phyloP scores from a whole-genome alignment of 2,113 vertebrate genomes.

The Morone saxatilis region DNA sequence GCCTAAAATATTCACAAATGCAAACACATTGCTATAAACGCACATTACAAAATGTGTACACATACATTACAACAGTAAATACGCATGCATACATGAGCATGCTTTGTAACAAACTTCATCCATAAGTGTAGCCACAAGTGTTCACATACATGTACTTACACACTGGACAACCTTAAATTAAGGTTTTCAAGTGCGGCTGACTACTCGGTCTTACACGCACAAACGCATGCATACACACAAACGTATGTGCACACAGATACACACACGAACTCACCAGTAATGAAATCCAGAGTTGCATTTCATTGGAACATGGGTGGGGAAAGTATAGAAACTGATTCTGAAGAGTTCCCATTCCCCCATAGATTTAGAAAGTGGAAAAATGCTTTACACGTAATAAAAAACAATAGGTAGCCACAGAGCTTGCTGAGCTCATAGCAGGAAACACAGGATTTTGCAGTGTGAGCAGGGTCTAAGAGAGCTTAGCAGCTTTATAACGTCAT shows the following conservation, averaged over 20 bases:
- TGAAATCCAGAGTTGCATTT: constrained; percentile 63
- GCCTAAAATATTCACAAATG: constrained; percentile 29
- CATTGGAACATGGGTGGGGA: constrained; percentile 31
- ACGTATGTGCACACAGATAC: constrained; percentile 13
- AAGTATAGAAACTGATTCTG: constrained; percentile 37
- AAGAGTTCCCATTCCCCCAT: constrained; percentile 52
- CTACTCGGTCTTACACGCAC: constrained; percentile 11
- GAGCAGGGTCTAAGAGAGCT: constrained; percentile 40
- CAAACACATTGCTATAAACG: neutral
- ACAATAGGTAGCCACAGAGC: constrained; percentile 66
- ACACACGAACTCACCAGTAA: constrained; percentile 25
- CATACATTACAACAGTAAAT: neutral
- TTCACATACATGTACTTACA: neutral
- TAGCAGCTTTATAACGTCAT: constrained; percentile 58
- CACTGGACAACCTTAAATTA: neutral
- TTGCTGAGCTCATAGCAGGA: constrained; percentile 70
- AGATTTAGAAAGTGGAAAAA: constrained; percentile 72
- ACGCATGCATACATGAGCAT: neutral
- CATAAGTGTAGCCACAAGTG: neutral
- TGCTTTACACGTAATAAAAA: constrained; percentile 79
- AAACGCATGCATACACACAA: constrained; percentile 1
- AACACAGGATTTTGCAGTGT: constrained; percentile 62
- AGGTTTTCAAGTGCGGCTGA: constrained; percentile 12
- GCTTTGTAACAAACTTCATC: neutral
- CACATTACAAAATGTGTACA: neutral